A percentile compares a stretch with the other conserved stretches of the same genome.
Conservation (phyloP, 2,113 vertebrate genomes). For the Ailurus styani region DNA sequence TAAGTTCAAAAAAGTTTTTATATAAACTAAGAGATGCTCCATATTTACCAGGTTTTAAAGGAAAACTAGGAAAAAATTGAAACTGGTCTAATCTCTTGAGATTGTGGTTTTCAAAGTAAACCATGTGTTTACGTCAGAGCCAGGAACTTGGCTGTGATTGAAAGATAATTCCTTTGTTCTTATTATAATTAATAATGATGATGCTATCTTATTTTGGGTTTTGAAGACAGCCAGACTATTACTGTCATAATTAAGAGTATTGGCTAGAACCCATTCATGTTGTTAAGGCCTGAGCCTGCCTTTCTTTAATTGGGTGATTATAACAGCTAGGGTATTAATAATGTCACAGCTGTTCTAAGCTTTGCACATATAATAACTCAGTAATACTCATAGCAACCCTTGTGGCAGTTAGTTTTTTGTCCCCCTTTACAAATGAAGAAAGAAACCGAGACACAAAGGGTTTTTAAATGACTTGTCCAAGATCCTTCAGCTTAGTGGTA, state of each 20-base stretch:
- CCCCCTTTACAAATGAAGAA: background rate
- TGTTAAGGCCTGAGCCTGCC: background rate
- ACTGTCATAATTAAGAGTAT: background rate
- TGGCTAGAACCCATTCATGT: background rate
- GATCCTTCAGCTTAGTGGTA: background rate
- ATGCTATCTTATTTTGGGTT: background rate
- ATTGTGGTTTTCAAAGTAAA: background rate
- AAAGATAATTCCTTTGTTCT: conserved; percentile 21
- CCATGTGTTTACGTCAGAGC: background rate
- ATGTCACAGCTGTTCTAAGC: background rate
- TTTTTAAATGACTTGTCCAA: background rate
- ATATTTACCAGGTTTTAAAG: background rate
- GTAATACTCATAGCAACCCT: background rate
- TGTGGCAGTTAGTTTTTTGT: background rate
- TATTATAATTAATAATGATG: background rate
- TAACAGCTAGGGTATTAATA: background rate
- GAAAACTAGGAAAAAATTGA: conserved; percentile 3
- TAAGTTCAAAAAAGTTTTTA: background rate
- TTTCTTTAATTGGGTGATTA: background rate
- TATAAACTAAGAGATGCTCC: background rate
- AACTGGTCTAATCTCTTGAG: background rate
- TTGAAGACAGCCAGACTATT: background rate
- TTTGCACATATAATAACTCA: background rate
- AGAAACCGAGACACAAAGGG: background rate
- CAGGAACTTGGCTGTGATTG: background rate